phyloP scores from a whole-genome alignment of 2,113 vertebrate genomes.

The Syngnathus scovelli region DNA sequence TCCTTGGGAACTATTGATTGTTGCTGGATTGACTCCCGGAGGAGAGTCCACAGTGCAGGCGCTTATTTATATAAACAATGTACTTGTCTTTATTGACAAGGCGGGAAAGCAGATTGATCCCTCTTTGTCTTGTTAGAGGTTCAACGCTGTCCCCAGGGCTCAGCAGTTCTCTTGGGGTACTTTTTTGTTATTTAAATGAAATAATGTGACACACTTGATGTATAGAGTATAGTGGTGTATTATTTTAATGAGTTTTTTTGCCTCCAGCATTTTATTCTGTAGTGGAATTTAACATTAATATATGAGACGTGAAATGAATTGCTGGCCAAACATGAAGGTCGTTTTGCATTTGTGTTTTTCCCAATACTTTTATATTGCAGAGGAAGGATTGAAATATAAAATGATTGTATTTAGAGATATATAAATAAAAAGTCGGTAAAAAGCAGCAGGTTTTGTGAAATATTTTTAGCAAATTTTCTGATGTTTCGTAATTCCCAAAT shows the following conservation, averaged over 20 bases:
- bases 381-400: background rate
- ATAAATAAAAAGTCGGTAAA: too few species aligned
- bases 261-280: background rate
- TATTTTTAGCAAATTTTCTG: too few species aligned
- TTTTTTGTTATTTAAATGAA: background rate
- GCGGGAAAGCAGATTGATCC: conserved; percentile 18
- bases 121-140: conserved; percentile 20
- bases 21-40: conserved; percentile 30
- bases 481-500: too few species aligned
- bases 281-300: background rate
- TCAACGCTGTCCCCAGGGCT: conserved; percentile 10
- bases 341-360: background rate
- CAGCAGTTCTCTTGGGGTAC: background rate
- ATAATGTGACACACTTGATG: background rate
- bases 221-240: background rate
- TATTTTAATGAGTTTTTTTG: background rate
- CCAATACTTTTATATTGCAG: too few species aligned
- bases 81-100: conserved; percentile 19
- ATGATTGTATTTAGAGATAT: background rate
- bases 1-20: conserved; percentile 43
- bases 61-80: conserved; percentile 28
- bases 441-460: too few species aligned
- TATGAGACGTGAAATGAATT: background rate
- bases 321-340: background rate
- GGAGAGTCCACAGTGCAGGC: conserved; percentile 18